These are phyloP conservation scores for Girardinus metallicus DNA, from an alignment of 2,797 vertebrate genomes.

Conservation along the genomic window DNA sequence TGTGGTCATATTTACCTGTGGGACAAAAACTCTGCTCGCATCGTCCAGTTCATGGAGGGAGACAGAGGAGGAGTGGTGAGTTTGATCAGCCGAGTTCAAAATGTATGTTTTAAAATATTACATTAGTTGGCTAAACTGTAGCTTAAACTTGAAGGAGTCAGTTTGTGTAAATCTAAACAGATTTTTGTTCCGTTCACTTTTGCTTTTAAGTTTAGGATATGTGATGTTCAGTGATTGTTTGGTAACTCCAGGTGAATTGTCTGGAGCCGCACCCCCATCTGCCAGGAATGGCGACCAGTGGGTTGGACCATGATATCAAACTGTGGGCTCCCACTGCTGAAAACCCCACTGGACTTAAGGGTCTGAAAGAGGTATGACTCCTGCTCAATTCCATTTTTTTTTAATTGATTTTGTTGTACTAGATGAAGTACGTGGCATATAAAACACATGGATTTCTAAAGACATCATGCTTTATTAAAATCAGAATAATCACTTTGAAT, in stretches of 20 bases:
- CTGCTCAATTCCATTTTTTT: neutral
- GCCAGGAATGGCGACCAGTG: constrained; percentile 93
- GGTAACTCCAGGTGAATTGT: constrained; percentile 86
- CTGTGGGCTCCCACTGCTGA: constrained; percentile 95
- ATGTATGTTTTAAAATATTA: neutral
- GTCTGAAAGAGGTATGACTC: constrained; percentile 87
- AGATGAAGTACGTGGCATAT: neutral
- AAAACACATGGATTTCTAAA: neutral
- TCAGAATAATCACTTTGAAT: neutral
- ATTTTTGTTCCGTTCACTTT: neutral
- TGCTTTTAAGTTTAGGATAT: neutral
- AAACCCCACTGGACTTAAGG: constrained; percentile 86
- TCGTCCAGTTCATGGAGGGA: constrained; percentile 97
- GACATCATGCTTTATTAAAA: neutral
- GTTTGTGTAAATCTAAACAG: neutral
- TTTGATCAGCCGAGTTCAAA: neutral
- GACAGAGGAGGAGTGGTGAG: constrained; percentile 97
- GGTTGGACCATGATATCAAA: constrained; percentile 96
- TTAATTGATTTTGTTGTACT: too few species aligned
- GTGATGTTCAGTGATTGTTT: neutral
- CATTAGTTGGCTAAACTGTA: neutral
- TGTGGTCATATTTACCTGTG: constrained; percentile 98
- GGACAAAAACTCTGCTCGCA: constrained; percentile 94
- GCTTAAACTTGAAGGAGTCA: neutral
- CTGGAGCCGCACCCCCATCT: constrained; percentile 95